Conservation (phyloP, 2,113 vertebrate species). For the Tupaia tana region DNA sequence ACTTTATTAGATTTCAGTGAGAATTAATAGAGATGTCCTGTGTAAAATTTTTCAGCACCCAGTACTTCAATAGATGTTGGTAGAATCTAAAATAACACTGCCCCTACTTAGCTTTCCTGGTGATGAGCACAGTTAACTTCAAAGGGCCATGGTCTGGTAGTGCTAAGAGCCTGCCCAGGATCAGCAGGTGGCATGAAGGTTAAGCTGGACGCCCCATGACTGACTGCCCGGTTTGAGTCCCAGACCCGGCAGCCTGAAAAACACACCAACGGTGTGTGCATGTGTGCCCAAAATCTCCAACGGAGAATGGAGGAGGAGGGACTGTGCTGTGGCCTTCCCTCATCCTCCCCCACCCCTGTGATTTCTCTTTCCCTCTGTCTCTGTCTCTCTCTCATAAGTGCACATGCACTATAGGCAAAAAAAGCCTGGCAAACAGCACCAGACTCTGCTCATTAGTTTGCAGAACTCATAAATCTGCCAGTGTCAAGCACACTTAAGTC, state of each 20-base stretch:
- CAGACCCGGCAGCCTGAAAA: no score
- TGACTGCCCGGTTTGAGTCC: no score
- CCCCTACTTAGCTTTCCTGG: background rate
- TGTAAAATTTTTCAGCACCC: conserved; percentile 7
- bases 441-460: background rate
- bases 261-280: no score
- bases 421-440: background rate
- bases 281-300: no score
- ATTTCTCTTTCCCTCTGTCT: no score
- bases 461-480: background rate
- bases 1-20: background rate
- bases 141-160: background rate
- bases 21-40: background rate
- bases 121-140: background rate
- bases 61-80: background rate
- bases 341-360: no score
- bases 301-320: no score
- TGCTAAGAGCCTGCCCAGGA: background rate
- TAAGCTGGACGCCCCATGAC: no score
- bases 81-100: conserved; percentile 15
- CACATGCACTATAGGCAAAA: no score
- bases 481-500: background rate
- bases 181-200: no score
- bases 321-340: no score
- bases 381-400: no score